Evolutionary conservation across 2,797 vertebrate genomes (phyloP).

Genomic region (Phaenicophaeus curvirostris): DNA sequence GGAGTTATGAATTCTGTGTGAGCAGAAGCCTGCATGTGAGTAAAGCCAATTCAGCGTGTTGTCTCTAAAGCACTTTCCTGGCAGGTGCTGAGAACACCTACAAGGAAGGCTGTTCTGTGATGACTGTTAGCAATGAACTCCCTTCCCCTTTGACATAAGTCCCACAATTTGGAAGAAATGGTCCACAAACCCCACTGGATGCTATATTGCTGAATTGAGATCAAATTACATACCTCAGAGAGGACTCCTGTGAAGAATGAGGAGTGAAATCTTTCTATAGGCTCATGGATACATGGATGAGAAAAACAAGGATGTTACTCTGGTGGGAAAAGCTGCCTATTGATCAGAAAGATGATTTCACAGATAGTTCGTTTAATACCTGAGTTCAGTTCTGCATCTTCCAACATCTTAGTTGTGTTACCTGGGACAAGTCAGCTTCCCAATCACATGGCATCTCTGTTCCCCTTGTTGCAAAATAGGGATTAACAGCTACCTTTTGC

Average conservation of each 20-base stretch:
- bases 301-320: neutral
- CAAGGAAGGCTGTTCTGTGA: neutral
- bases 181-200: accelerated
- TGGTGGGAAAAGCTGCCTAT: neutral
- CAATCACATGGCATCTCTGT: neutral
- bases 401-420: neutral
- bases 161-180: accelerated
- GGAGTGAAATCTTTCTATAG: neutral
- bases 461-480: neutral
- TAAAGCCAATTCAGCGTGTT: neutral
- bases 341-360: neutral
- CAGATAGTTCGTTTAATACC: neutral
- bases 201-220: neutral
- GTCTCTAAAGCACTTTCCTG: neutral
- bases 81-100: neutral
- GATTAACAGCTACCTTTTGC: neutral
- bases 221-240: neutral
- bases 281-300: neutral
- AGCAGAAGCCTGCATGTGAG: neutral
- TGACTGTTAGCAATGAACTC: neutral
- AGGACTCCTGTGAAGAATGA: neutral
- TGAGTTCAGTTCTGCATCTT: neutral
- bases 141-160: neutral
- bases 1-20: neutral
- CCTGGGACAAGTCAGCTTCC: neutral